phyloP scores from a whole-genome alignment of 2,888 invertebrate species.

The Xestoiulus laeticollis region DNA sequence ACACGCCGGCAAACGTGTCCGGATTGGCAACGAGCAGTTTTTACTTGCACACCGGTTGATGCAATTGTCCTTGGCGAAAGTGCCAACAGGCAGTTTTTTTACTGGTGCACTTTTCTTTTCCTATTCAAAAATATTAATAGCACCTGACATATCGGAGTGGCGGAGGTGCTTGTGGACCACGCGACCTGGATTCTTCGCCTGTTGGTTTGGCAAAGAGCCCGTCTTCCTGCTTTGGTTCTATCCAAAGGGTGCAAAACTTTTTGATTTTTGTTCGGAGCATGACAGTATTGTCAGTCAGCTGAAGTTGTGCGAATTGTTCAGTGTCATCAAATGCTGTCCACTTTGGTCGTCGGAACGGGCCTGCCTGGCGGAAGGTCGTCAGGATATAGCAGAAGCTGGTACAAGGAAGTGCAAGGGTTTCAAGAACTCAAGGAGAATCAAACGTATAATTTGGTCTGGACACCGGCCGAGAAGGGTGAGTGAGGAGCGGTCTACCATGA shows the following conservation, averaged over 20 bases:
- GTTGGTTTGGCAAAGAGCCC: slow-evolving; percentile 15
- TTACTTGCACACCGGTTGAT: not conserved
- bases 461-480: slow-evolving; percentile 52
- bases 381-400: slow-evolving; percentile 49
- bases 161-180: not conserved
- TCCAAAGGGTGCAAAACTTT: not conserved
- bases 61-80: not conserved
- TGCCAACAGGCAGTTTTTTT: slow-evolving; percentile 17
- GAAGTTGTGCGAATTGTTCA: not conserved
- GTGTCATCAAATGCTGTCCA: slow-evolving; percentile 48
- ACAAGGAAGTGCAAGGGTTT: slow-evolving; percentile 52
- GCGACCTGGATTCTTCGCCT: slow-evolving; percentile 1
- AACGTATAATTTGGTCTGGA: slow-evolving; percentile 37
- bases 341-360: not conserved
- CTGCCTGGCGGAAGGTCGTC: slow-evolving; percentile 39
- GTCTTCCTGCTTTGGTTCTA: not conserved
- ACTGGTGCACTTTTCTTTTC: not conserved
- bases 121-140: slow-evolving; percentile 24
- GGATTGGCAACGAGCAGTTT: not conserved
- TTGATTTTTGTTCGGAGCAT: not conserved
- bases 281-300: not conserved
- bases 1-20: not conserved
- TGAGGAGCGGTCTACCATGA: not conserved
- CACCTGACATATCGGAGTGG: not conserved
- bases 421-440: slow-evolving; percentile 30